Percentiles rank a stretch among this genome's conserved stretches.
phyloP scores from a whole-genome alignment of 1,140 invertebrate genomes.

The Neuroterus valhalla region DNA sequence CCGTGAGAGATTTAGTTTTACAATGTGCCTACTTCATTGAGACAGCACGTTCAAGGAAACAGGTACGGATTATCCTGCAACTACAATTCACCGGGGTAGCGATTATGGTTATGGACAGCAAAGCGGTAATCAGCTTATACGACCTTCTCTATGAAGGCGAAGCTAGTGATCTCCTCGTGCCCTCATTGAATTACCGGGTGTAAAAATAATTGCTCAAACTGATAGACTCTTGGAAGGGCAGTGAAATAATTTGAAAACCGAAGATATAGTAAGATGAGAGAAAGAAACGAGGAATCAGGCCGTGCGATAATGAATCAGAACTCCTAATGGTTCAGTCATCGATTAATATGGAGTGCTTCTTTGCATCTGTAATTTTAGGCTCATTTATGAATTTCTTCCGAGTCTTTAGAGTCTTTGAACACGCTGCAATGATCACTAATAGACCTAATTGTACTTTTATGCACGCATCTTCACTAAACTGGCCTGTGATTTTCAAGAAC shows the following conservation, averaged over 20 bases:
- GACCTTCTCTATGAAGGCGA: not conserved
- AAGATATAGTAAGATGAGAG: not conserved
- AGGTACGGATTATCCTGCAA: not conserved
- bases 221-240: too few relatives aligned
- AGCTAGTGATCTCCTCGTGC: not conserved
- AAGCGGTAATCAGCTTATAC: conserved; percentile 6
- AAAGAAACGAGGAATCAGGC: not conserved
- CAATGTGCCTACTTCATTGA: conserved; percentile 29
- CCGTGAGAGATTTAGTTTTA: conserved; percentile 21
- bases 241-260: too few relatives aligned
- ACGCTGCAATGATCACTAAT: conserved; percentile 23
- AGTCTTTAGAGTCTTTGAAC: conserved; percentile 6
- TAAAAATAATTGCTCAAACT: not conserved
- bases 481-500: conserved; percentile 68
- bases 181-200: not conserved
- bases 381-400: conserved; percentile 5
- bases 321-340: not conserved
- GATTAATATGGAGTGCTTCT: not conserved
- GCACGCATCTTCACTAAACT: conserved; percentile 70
- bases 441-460: conserved; percentile 57
- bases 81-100: not conserved
- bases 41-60: conserved; percentile 17
- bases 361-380: conserved; percentile 3
- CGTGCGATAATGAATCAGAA: not conserved
- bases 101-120: not conserved